These are phyloP conservation scores for Saccopteryx leptura DNA, from an alignment of 2,113 vertebrate genomes.

Conservation along the genomic window DNA sequence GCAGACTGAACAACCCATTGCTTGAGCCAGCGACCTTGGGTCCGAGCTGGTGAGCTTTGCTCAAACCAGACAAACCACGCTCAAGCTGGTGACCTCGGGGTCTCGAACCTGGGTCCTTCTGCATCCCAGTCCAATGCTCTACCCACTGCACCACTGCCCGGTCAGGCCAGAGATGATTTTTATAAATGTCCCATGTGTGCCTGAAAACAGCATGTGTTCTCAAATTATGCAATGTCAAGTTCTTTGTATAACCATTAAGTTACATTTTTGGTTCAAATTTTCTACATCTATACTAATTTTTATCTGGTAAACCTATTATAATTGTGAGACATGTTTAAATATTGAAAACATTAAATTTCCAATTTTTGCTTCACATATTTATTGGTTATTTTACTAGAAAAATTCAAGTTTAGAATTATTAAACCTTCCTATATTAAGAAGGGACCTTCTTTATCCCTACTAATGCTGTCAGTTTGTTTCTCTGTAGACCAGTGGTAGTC, in stretches of 20 bases:
- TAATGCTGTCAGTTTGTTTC: not conserved
- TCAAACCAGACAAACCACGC: no score
- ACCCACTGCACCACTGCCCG: no score
- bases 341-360: not conserved
- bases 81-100: no score
- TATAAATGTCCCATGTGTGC: not conserved
- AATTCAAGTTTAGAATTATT: conserved; percentile 40
- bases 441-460: not conserved
- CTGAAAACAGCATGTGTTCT: conserved; percentile 10
- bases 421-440: conserved; percentile 28
- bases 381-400: not conserved
- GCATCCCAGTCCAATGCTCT: no score
- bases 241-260: not conserved
- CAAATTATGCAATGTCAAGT: not conserved
- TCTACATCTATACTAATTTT: not conserved
- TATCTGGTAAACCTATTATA: not conserved
- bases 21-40: no score
- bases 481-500: not conserved
- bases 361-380: conserved; percentile 27
- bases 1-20: no score
- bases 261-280: conserved; percentile 40
- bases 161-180: not conserved
- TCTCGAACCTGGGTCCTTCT: no score
- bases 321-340: not conserved
- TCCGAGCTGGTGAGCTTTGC: no score